Evolutionary conservation across 1,140 invertebrate species (phyloP).

Genomic region (Lasaia peninsularis): DNA sequence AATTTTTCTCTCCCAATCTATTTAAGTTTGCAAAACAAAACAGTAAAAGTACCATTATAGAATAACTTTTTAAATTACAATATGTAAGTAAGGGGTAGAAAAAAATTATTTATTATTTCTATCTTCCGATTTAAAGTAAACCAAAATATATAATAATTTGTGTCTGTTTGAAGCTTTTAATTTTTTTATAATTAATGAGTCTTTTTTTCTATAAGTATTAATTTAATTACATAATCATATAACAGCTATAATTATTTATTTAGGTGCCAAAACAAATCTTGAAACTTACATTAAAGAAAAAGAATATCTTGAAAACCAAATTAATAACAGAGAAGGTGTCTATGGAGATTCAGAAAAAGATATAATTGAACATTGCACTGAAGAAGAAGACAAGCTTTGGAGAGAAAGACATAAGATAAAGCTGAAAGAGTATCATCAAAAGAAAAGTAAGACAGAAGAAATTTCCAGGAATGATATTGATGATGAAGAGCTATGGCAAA

Average conservation of each 20-base stretch:
- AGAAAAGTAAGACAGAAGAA: conserved; percentile 35
- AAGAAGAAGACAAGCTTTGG: conserved; percentile 79
- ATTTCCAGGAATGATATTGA: conserved; percentile 32
- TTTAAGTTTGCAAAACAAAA: too few species aligned
- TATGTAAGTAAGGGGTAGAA: too few species aligned
- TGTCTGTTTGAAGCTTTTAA: too few species aligned
- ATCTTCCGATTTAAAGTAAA: too few species aligned
- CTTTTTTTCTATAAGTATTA: too few species aligned
- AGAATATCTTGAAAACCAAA: conserved; percentile 72
- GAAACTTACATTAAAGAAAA: conserved; percentile 73
- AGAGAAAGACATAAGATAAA: conserved; percentile 61
- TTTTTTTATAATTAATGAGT: too few species aligned
- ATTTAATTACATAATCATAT: too few species aligned
- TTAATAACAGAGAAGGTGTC: conserved; percentile 58
- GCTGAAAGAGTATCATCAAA: conserved; percentile 51
- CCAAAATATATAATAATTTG: too few species aligned
- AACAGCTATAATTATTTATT: conserved; percentile 23
- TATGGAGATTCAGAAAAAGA: conserved; percentile 68
- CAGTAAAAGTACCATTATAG: too few species aligned
- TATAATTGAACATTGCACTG: conserved; percentile 79
- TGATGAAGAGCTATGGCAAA: conserved; percentile 64
- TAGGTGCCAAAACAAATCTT: conserved; percentile 77
- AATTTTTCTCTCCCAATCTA: too few species aligned
- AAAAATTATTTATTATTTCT: too few species aligned
- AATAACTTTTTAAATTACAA: too few species aligned